phyloP scores from a whole-genome alignment of 2,888 invertebrate species.

The Nymphalis urticae region DNA sequence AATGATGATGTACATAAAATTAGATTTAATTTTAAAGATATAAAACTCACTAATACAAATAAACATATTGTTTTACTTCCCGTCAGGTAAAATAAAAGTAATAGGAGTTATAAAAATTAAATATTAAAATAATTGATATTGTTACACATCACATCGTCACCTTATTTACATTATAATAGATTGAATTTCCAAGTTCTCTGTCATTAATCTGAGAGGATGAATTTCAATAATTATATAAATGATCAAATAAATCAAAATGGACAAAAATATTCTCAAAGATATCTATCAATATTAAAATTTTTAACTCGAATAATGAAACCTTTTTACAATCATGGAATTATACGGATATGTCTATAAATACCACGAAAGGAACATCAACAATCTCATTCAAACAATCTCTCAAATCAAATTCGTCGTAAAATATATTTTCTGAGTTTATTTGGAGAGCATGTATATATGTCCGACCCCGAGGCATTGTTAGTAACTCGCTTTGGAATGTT shows the following conservation, averaged over 20 bases:
- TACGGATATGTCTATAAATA: neutral
- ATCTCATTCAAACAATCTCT: neutral
- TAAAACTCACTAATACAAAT: slow-evolving; percentile 41
- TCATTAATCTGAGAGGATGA: too few species aligned
- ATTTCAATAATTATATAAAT: too few species aligned
- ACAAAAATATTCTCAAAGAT: neutral
- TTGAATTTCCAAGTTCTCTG: too few species aligned
- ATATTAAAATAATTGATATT: too few species aligned
- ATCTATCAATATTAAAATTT: neutral
- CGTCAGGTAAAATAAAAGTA: neutral
- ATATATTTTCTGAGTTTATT: neutral
- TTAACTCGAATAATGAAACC: too few species aligned
- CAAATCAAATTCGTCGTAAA: neutral
- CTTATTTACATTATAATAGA: too few species aligned
- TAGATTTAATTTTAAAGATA: slow-evolving; percentile 61
- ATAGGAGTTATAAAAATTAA: neutral
- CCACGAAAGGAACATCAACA: neutral
- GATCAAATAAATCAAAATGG: too few species aligned
- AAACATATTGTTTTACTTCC: slow-evolving; percentile 18
- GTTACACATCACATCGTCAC: too few species aligned
- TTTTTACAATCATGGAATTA: neutral
- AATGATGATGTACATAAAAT: slow-evolving; percentile 61
- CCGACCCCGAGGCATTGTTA: neutral
- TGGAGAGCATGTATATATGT: neutral
- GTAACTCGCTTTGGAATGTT: neutral